Percentiles rank a stretch among this genome's conserved stretches.
Conservation (phyloP, 2,113 vertebrate species). For the Poicephalus gulielmi region DNA sequence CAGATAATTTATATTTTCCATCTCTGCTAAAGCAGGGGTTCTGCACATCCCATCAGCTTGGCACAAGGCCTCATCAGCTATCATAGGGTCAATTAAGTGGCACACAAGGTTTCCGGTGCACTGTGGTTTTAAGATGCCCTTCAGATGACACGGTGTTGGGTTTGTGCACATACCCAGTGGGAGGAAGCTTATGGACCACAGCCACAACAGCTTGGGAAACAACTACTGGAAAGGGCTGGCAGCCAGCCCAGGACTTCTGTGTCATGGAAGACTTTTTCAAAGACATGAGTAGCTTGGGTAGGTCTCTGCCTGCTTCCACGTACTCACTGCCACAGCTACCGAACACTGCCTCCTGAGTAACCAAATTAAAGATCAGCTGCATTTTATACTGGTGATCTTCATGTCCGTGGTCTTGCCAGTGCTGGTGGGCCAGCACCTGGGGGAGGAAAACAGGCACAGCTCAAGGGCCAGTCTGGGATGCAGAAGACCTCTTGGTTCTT, state of each 20-base stretch:
- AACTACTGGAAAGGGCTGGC: background rate
- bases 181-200: background rate
- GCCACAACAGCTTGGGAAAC: background rate
- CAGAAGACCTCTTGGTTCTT: background rate
- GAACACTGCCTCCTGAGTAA: background rate
- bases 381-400: background rate
- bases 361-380: background rate
- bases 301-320: background rate
- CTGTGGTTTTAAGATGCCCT: background rate
- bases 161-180: background rate
- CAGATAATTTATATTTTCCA: background rate
- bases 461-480: background rate
- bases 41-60: background rate
- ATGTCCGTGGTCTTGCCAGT: background rate
- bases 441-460: rapidly evolving
- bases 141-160: background rate
- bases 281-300: rapidly evolving
- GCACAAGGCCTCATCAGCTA: background rate
- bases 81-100: rapidly evolving
- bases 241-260: background rate
- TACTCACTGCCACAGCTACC: background rate
- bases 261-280: background rate
- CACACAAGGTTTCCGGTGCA: rapidly evolving
- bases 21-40: background rate
- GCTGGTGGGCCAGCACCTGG: background rate